Percentiles rank a stretch among this genome's conserved stretches.
These are phyloP conservation scores for Pygoscelis adeliae DNA, from an alignment of 2,113 vertebrate species.

Conservation along the genomic window DNA sequence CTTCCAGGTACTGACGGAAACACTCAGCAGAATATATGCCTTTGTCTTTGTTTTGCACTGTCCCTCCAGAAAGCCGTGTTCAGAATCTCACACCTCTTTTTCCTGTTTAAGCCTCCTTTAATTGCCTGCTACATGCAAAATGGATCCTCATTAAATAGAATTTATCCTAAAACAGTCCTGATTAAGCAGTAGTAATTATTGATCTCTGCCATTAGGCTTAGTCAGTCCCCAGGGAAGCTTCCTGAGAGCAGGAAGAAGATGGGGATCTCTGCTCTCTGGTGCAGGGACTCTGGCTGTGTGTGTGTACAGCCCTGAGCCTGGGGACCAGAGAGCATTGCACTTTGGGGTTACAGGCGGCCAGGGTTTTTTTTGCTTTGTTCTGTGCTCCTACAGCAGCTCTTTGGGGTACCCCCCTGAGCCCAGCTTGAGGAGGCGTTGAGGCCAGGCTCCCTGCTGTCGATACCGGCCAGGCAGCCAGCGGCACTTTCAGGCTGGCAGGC, in stretches of 20 bases:
- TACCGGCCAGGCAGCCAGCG: not conserved
- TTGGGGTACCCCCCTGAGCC: not conserved
- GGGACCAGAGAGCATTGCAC: fast-evolving
- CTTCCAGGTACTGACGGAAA: not conserved
- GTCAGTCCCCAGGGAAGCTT: conserved; percentile 22
- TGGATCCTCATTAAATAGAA: conserved; percentile 53
- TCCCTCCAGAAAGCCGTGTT: not conserved
- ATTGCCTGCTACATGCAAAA: conserved; percentile 42
- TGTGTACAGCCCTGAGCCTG: not conserved
- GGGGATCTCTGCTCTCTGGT: not conserved
- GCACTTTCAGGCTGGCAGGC: not conserved
- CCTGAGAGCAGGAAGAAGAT: not conserved
- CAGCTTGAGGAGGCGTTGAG: not conserved
- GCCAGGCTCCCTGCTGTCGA: not conserved
- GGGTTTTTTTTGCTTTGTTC: not conserved
- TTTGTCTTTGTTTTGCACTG: not conserved
- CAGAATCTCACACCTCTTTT: not conserved
- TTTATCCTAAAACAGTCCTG: conserved; percentile 27
- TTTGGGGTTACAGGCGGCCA: not conserved
- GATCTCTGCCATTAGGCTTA: conserved; percentile 30
- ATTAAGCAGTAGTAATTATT: conserved; percentile 62
- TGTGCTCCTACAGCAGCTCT: not conserved
- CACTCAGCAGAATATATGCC: not conserved
- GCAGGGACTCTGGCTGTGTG: not conserved
- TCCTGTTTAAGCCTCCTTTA: conserved; percentile 4